phyloP scores from a whole-genome alignment of 2,113 vertebrate species.

The Cynopterus brachyotis region DNA sequence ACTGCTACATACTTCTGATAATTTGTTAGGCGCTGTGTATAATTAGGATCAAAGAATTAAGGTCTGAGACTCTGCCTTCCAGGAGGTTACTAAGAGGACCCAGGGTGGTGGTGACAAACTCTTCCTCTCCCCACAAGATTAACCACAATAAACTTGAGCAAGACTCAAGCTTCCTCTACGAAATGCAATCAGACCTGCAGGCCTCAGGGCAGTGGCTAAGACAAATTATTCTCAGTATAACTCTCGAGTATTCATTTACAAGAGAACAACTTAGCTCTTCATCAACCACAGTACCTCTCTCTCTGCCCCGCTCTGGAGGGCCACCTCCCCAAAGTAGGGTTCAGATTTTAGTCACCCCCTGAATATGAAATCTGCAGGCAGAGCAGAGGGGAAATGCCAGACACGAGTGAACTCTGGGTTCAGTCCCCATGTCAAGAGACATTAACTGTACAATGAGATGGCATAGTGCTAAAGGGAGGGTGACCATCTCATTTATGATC shows the following conservation, averaged over 20 bases:
- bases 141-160: background rate
- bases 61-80: background rate
- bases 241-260: background rate
- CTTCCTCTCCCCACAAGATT: background rate
- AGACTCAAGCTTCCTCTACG: background rate
- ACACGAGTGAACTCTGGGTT: background rate
- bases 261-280: background rate
- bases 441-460: background rate
- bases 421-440: background rate
- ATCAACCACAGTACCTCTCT: background rate
- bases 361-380: background rate
- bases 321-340: background rate
- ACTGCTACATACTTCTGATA: background rate
- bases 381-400: background rate
- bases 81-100: background rate
- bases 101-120: background rate
- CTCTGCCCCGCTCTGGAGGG: background rate
- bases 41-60: conserved; percentile 51
- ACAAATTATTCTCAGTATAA: background rate
- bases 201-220: background rate
- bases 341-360: background rate
- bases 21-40: background rate
- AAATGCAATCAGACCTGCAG: background rate
- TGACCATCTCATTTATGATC: background rate
- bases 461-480: background rate